Base-by-base conservation (phyloP, 2,113 vertebrate species). In the Pavo muticus region DNA sequence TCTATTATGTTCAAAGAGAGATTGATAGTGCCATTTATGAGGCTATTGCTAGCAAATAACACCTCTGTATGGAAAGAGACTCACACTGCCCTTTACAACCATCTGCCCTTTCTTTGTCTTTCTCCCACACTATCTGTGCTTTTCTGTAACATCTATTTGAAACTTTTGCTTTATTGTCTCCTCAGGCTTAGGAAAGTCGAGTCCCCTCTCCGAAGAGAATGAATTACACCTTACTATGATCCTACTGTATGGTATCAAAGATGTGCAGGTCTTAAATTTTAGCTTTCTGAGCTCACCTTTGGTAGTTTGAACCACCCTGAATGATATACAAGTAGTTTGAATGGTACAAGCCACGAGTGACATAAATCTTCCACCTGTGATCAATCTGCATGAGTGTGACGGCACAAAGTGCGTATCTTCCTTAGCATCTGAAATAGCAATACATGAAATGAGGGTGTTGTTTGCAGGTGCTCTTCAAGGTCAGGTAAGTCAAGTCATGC, bases 1-100 rank as follows among this genome's bases (percentile, higher is more conserved):
- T 92, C 70, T 73, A 32, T 89, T 72, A 61, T 45, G 68, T 93
- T 96, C 84, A 79, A 90, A 92, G 81, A 87, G 77, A 93, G 70
- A 91, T 85, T 96, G 87, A 91, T 92, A 89, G 84, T 73, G 63
- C 52, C 59, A 54, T 93, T 96, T 93, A 89, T 95, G 92, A 93
- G 75, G 74, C 87, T 87, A 76, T 73, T 90, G 83, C 84, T 91
- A 84, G 83, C 74, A 87, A 97, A 91, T 95, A 92, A 87, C 37
- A 40, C 48, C 74, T 87, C 74, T 91, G 57, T 93, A 70, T 12
- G 68, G 30, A 93, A 17, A 56, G 47, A 80, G 35, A 44, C 80
- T 78, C 48, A 30, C 37, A 9, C 45, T 94, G 70, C 67, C 70
- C n/a, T 83, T 91, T 88, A 45, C 18, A 79, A 29, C 54, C 70